A percentile compares a stretch with the other conserved stretches of the same genome.
phyloP scores from a whole-genome alignment of 1,140 invertebrate species.

The Bombyx mandarina region DNA sequence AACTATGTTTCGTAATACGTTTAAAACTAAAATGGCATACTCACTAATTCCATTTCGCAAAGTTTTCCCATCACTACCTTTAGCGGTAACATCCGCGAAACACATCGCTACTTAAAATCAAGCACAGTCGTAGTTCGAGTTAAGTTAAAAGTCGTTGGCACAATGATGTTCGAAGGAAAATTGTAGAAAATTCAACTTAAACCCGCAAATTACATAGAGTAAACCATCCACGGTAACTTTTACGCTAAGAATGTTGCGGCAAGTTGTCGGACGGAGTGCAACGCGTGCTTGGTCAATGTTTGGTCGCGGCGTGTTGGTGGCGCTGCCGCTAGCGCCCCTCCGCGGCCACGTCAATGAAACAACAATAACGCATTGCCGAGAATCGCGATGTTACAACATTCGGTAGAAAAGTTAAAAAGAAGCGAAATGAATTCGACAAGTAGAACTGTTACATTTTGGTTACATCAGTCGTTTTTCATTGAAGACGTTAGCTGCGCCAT shows the following conservation, averaged over 20 bases:
- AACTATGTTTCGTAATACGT: background rate
- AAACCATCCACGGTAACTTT: conserved; percentile 68
- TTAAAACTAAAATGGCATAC: conserved; percentile 28
- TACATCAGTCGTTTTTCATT: background rate
- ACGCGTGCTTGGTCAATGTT: conserved; percentile 58
- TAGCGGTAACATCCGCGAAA: conserved; percentile 33
- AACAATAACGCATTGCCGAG: conserved; percentile 28
- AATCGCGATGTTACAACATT: conserved; percentile 12
- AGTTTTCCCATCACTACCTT: conserved; percentile 29
- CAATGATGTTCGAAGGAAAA: conserved; percentile 41
- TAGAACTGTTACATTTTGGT: conserved; percentile 9
- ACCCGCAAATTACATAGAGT: conserved; percentile 69
- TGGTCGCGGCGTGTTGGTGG: conserved; percentile 46
- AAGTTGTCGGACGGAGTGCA: conserved; percentile 51
- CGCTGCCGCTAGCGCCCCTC: conserved; percentile 39
- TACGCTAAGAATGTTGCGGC: conserved; percentile 69
- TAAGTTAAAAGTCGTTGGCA: conserved; percentile 42
- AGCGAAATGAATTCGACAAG: conserved; percentile 7
- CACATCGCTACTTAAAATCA: conserved; percentile 26
- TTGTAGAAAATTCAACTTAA: conserved; percentile 42
- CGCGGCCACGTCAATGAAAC: conserved; percentile 34
- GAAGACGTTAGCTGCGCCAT: conserved; percentile 21
- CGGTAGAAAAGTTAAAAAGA: conserved; percentile 11
- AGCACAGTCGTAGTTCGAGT: conserved; percentile 41
- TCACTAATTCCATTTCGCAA: conserved; percentile 46